phyloP scores from a whole-genome alignment of 2,113 vertebrate genomes.

The Campylomormyrus tamandua region DNA sequence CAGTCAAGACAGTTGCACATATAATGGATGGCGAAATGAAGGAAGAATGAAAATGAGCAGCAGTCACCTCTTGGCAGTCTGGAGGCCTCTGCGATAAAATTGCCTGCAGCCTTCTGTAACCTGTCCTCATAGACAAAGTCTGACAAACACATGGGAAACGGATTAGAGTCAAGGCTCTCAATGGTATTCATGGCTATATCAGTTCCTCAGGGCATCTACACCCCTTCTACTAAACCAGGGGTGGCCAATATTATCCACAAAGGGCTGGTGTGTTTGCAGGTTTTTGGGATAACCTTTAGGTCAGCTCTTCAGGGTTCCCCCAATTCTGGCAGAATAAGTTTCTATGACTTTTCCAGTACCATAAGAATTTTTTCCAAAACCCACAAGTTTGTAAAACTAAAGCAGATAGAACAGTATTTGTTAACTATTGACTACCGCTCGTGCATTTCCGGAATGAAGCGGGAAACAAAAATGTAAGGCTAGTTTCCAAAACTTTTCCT shows the following conservation, averaged over 20 bases:
- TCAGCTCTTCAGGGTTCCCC: too few species aligned
- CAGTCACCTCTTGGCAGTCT: slow-evolving; percentile 63
- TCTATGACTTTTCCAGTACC: too few species aligned
- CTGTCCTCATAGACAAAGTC: slow-evolving; percentile 50
- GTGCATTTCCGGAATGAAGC: too few species aligned
- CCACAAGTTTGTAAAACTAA: too few species aligned
- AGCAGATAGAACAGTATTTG: too few species aligned
- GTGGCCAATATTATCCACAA: too few species aligned
- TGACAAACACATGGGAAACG: slow-evolving; percentile 23
- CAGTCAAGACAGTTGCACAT: neutral
- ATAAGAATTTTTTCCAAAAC: too few species aligned
- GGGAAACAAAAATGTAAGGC: too few species aligned
- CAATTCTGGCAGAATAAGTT: too few species aligned
- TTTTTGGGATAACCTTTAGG: neutral
- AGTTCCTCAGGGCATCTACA: neutral
- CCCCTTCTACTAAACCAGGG: neutral
- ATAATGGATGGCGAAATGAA: neutral
- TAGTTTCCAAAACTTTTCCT: too few species aligned
- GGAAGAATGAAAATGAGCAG: neutral
- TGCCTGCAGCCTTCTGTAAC: slow-evolving; percentile 55
- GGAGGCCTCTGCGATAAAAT: slow-evolving; percentile 55
- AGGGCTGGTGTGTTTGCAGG: neutral
- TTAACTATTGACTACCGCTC: too few species aligned
- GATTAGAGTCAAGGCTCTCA: neutral
- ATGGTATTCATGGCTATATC: neutral